Conservation (phyloP, 2,113 vertebrate genomes). For the Psilopogon haemacephalus region DNA sequence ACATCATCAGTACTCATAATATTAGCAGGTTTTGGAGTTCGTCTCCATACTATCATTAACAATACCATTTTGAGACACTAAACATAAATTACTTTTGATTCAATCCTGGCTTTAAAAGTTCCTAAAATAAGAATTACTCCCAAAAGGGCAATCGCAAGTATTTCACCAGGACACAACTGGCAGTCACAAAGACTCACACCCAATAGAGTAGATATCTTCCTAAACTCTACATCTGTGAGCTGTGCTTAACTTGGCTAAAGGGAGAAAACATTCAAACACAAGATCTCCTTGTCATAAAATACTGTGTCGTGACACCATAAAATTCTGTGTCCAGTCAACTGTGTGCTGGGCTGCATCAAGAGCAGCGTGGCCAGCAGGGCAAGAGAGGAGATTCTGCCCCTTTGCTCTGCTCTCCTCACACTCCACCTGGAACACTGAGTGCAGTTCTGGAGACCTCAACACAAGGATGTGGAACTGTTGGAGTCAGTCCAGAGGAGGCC, state of each 20-base stretch:
- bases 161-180: background rate
- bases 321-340: too few relatives aligned
- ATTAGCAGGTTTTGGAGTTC: background rate
- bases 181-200: background rate
- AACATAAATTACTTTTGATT: background rate
- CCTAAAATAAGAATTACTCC: background rate
- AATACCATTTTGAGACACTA: background rate
- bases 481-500: too few relatives aligned
- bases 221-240: background rate
- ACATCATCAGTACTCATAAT: background rate
- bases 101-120: background rate
- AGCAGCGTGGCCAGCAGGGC: too few relatives aligned
- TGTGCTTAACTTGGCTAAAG: background rate
- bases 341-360: too few relatives aligned
- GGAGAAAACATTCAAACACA: background rate
- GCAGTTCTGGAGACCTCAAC: too few relatives aligned
- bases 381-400: too few relatives aligned
- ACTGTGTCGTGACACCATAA: fast-evolving
- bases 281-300: background rate
- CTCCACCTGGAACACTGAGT: too few relatives aligned
- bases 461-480: too few relatives aligned
- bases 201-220: background rate
- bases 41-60: background rate
- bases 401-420: too few relatives aligned
- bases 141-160: background rate